phyloP scores from a whole-genome alignment of 2,113 vertebrate genomes.

The Sitta europaea region DNA sequence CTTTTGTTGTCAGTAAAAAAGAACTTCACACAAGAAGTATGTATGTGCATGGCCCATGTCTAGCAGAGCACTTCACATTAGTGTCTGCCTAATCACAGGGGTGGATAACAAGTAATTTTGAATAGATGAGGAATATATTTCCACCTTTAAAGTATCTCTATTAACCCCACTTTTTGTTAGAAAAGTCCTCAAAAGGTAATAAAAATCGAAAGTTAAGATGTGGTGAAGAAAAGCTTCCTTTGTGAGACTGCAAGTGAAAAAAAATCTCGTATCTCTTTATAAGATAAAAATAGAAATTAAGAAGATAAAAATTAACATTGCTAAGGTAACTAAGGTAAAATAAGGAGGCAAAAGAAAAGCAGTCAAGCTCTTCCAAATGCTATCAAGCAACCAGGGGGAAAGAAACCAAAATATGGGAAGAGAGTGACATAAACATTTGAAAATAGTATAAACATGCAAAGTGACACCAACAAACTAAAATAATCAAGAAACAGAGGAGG shows the following conservation, averaged over 20 bases:
- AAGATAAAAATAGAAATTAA: not conserved
- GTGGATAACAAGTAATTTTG: not conserved
- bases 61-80: not conserved
- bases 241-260: not conserved
- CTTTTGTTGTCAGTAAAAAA: not conserved
- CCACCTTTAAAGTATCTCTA: not conserved
- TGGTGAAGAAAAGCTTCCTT: not conserved
- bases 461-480: constrained; percentile 31
- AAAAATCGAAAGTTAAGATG: not conserved
- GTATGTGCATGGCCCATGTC: rapidly evolving
- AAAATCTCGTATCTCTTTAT: not conserved
- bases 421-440: constrained; percentile 12
- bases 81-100: not conserved
- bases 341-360: not conserved
- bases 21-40: not conserved
- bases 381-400: rapidly evolving
- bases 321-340: not conserved
- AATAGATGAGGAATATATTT: not conserved
- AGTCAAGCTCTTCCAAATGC: not conserved
- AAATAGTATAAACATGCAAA: constrained; percentile 2
- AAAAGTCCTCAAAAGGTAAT: not conserved
- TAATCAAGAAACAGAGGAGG: constrained; percentile 15
- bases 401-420: not conserved
- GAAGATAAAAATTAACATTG: not conserved
- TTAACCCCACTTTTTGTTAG: not conserved